Evolutionary conservation across 2,888 invertebrate genomes (phyloP), one percentile per base, ranked within the genome.

Genomic region (Automeris io): DNA sequence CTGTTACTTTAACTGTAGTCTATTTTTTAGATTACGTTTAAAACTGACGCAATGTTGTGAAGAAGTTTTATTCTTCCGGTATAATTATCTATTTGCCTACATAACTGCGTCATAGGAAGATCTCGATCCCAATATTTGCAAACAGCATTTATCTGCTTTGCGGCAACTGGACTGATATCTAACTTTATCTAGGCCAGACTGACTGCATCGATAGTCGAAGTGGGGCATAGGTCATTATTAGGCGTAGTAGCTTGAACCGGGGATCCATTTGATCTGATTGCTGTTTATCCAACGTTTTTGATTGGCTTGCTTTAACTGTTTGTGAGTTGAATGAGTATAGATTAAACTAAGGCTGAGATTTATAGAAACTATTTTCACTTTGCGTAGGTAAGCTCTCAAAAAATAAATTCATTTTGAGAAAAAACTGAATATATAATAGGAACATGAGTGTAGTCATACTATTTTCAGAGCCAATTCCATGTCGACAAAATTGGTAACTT

Each of bases 181-280:
- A 43, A 44, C 42, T 39, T 56, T 70, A 77, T 76, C 74, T 74
- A 70, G 78, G 78, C 65, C 79, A 78, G 75, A 75, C 76, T 47
- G 49, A 57, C 60, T 41, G 45, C 54, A 55, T 48, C 46, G 68
- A 70, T 72, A 72, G 51, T 48, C 47, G 32, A 74, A 67, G 42
- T 69, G 45, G 79, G 70, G 44, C 76, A 70, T 59, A 66, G 77
- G 75, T 76, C 78, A 72, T 56, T 64, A 72, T 76, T 76, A 77
- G 73, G 67, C 79, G 80, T 61, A 75, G 63, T 76, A 57, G 44
- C 47, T 54, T 51, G 42, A 44, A 52, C 48, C 42, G 41, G 43
- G 58, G 59, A 59, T 51, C 51, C 24, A 43, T 41, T 46, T 41
- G 49, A 47, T 55, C 22, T 37, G 31, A 24, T 37, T 18, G n/a